phyloP scores from a whole-genome alignment of 2,797 vertebrate species.

The Chloroceryle amazona region DNA sequence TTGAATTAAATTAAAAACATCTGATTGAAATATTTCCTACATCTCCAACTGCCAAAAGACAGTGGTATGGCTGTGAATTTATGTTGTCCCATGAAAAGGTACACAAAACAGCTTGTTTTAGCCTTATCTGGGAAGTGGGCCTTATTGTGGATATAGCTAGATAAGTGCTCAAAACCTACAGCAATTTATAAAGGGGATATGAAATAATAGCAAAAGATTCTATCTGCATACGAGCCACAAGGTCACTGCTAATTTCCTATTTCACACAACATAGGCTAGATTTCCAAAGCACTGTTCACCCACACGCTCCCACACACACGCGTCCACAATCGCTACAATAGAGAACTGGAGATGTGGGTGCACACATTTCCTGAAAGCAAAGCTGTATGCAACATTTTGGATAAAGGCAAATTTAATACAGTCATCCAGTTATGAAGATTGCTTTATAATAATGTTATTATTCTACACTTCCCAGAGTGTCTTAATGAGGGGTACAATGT shows the following conservation, averaged over 20 bases:
- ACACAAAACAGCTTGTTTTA: background rate
- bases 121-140: background rate
- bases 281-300: background rate
- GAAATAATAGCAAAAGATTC: background rate
- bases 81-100: background rate
- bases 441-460: background rate
- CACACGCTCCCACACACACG: background rate
- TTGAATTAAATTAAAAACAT: conserved; percentile 54
- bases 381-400: background rate
- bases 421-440: background rate
- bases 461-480: background rate
- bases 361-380: background rate
- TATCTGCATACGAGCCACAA: background rate
- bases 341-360: background rate
- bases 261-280: background rate
- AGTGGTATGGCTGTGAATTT: background rate
- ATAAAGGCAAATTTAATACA: background rate
- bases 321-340: accelerated
- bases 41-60: background rate
- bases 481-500: background rate
- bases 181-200: background rate
- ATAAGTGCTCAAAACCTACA: background rate
- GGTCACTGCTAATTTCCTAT: background rate
- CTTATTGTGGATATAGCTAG: background rate
- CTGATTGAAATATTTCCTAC: background rate